phyloP scores from a whole-genome alignment of 37 sponge, comb jelly and placozoan genomes.

The Tethya wilhelma region DNA sequence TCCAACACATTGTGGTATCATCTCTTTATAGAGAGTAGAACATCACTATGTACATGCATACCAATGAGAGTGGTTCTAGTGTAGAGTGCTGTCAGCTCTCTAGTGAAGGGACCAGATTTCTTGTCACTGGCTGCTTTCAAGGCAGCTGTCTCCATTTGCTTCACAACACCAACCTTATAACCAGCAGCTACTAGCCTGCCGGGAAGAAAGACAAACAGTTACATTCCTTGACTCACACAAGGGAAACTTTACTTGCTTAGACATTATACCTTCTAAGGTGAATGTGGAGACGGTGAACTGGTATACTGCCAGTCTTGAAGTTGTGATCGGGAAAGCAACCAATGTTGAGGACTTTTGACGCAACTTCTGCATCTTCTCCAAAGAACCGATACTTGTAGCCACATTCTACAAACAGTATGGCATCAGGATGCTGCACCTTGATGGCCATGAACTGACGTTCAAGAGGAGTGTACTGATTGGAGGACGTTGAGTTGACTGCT shows the following conservation, averaged over 20 bases:
- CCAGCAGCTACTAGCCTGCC: conserved; percentile 56
- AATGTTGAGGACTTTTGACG: conserved; percentile 52
- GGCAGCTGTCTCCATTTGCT: conserved; percentile 68
- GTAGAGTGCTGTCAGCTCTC: conserved; percentile 60
- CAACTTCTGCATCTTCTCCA: conserved; percentile 58
- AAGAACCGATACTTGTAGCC: conserved; percentile 68
- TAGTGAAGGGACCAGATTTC: conserved; percentile 48
- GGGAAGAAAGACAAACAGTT: not conserved
- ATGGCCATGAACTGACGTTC: conserved; percentile 57
- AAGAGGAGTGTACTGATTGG: conserved; percentile 54
- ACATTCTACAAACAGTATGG: conserved; percentile 59
- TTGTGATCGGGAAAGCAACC: conserved; percentile 53
- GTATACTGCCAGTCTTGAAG: conserved; percentile 46
- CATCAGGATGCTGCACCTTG: conserved; percentile 51
- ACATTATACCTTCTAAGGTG: conserved; percentile 48
- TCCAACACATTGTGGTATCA: no score
- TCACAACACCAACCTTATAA: conserved; percentile 67
- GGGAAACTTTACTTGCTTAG: not conserved
- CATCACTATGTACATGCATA: not conserved
- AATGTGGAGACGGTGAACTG: conserved; percentile 39
- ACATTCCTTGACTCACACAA: no score
- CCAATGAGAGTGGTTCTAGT: conserved; percentile 55
- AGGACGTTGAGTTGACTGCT: no score
- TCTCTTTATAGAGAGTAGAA: no score
- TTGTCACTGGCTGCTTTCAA: conserved; percentile 59